These are phyloP conservation scores for Cryptomyrus ogoouensis DNA, from an alignment of 2,113 vertebrate species.

Conservation along the genomic window DNA sequence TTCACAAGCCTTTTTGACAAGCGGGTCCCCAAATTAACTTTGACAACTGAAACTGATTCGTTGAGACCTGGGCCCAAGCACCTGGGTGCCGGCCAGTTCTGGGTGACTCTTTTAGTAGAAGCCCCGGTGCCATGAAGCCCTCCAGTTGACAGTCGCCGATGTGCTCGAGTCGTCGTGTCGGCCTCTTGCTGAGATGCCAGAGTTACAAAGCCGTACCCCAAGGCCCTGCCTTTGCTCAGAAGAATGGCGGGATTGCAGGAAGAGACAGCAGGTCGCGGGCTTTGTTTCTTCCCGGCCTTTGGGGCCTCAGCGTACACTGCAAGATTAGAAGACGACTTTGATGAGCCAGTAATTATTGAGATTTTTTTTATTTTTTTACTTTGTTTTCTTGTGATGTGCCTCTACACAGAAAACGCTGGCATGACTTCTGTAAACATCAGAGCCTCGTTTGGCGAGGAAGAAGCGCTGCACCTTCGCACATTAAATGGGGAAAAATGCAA, in stretches of 20 bases:
- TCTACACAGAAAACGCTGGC: not conserved
- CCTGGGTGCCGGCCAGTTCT: slow-evolving; percentile 30
- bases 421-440: slow-evolving; percentile 24
- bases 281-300: not conserved
- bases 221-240: not conserved
- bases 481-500: slow-evolving; percentile 23
- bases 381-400: slow-evolving; percentile 8
- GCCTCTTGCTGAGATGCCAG: slow-evolving; percentile 37
- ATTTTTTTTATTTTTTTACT: slow-evolving; percentile 3
- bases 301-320: not conserved
- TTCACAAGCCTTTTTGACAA: slow-evolving; percentile 9
- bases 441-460: not conserved
- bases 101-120: slow-evolving; percentile 38
- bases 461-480: not conserved
- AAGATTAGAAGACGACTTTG: not conserved
- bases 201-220: slow-evolving; percentile 18
- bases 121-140: slow-evolving; percentile 40
- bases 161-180: slow-evolving; percentile 17
- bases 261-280: not conserved
- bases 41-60: slow-evolving; percentile 26
- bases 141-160: slow-evolving; percentile 32
- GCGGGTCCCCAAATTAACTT: not conserved
- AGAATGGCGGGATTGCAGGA: slow-evolving; percentile 7
- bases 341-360: slow-evolving; percentile 3
- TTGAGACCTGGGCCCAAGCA: not conserved